Conservation (phyloP, 2,113 vertebrate genomes). For the Cyanistes caeruleus region DNA sequence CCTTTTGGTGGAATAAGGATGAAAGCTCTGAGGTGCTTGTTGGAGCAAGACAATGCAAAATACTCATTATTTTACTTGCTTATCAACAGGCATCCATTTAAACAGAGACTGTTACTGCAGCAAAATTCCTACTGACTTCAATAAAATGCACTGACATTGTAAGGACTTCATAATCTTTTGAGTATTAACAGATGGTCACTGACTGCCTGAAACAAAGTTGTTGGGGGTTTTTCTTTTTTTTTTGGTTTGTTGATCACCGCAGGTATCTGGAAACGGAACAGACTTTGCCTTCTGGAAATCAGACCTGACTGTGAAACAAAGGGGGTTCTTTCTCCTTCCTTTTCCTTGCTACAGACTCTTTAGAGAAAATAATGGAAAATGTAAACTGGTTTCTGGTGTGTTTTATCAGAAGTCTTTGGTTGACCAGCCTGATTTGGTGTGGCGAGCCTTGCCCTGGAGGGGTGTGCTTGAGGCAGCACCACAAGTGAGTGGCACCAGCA, state of each 20-base stretch:
- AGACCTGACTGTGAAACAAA: constrained; percentile 48
- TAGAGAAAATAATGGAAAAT: neutral
- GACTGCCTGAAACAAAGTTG: constrained; percentile 70
- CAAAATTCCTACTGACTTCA: constrained; percentile 64
- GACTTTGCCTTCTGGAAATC: constrained; percentile 66
- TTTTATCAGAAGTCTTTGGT: neutral
- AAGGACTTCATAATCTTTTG: constrained; percentile 64
- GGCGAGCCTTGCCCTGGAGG: neutral
- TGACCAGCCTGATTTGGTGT: neutral
- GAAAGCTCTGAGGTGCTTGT: constrained; percentile 27
- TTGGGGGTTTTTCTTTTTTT: neutral
- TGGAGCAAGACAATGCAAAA: constrained; percentile 35
- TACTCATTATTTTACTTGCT: constrained; percentile 47
- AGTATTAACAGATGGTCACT: constrained; percentile 71
- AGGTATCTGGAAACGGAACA: constrained; percentile 66
- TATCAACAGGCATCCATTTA: constrained; percentile 11
- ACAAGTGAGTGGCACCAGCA: neutral
- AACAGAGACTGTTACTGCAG: constrained; percentile 39
- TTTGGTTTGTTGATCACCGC: constrained; percentile 59
- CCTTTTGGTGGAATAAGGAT: constrained; percentile 10
- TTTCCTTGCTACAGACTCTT: neutral
- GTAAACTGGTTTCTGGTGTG: neutral
- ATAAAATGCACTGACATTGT: constrained; percentile 39
- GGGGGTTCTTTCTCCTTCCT: constrained; percentile 5
- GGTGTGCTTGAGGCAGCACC: neutral